Evolutionary conservation across 1,140 invertebrate genomes (phyloP).

Genomic region (Eciton burchellii): DNA sequence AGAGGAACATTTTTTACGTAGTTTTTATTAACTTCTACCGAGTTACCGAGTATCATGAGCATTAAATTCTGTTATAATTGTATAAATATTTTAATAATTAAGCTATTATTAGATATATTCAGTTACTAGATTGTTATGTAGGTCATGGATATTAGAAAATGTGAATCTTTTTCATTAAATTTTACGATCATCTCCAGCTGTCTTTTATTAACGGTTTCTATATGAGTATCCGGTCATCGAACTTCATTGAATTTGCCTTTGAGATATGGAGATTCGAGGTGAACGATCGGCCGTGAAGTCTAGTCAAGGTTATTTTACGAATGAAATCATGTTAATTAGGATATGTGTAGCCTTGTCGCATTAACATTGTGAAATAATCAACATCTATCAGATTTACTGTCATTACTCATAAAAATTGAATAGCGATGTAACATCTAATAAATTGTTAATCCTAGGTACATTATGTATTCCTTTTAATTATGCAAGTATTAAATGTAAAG

Average conservation of each 20-base stretch:
- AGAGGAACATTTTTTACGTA: too few relatives aligned
- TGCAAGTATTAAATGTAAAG: not conserved
- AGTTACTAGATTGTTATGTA: conserved; percentile 56
- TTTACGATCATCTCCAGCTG: conserved; percentile 43
- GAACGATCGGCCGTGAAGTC: conserved; percentile 52
- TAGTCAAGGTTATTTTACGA: not conserved
- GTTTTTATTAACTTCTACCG: too few relatives aligned
- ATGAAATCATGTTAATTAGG: not conserved
- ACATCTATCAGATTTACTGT: too few relatives aligned
- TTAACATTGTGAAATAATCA: not conserved
- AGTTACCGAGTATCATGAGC: too few relatives aligned
- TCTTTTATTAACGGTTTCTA: conserved; percentile 47
- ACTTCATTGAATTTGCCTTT: conserved; percentile 55
- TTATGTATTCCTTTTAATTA: not conserved
- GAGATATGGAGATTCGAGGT: conserved; percentile 53
- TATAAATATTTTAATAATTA: not conserved
- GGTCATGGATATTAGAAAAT: conserved; percentile 69
- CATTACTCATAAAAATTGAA: conserved; percentile 32
- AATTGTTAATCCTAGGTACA: not conserved
- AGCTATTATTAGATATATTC: not conserved
- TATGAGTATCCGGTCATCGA: conserved; percentile 53
- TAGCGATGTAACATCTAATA: not conserved
- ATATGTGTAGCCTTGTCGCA: not conserved
- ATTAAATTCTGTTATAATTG: too few relatives aligned
- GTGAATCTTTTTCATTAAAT: conserved; percentile 65